Evolutionary conservation across 2,888 invertebrate species (phyloP).

Genomic region (Cheilosia soror): DNA sequence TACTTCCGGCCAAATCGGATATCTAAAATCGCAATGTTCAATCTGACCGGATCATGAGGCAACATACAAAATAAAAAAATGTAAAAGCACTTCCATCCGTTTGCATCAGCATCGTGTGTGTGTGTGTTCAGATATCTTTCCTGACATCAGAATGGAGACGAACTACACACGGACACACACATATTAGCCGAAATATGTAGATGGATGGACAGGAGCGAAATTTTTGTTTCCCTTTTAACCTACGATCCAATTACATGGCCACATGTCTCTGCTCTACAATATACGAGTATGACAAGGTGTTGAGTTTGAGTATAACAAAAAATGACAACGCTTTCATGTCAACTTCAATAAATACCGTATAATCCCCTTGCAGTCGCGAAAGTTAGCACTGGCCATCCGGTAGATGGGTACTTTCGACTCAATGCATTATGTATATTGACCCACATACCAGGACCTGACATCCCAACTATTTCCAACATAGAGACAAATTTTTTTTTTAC

Average conservation of each 20-base stretch:
- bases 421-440: too few relatives aligned
- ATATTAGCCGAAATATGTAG: neutral
- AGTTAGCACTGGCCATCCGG: too few relatives aligned
- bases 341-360: neutral
- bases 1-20: neutral
- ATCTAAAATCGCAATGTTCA: conserved; percentile 1
- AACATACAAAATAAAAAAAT: neutral
- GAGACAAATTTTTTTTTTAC: too few relatives aligned
- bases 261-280: neutral
- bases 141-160: neutral
- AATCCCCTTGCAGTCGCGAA: neutral
- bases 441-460: too few relatives aligned
- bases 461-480: too few relatives aligned
- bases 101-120: neutral
- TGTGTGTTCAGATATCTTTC: neutral
- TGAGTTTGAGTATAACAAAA: neutral
- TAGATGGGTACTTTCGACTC: too few relatives aligned
- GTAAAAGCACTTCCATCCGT: neutral
- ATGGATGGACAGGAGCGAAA: neutral
- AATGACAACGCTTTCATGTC: too few relatives aligned
- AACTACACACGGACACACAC: neutral
- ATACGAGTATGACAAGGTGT: neutral
- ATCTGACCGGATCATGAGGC: conserved; percentile 2
- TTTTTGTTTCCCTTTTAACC: neutral
- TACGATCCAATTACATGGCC: neutral